Evolutionary conservation across 2,113 vertebrate genomes (phyloP).

Genomic region (Sylvicapra grimmia): DNA sequence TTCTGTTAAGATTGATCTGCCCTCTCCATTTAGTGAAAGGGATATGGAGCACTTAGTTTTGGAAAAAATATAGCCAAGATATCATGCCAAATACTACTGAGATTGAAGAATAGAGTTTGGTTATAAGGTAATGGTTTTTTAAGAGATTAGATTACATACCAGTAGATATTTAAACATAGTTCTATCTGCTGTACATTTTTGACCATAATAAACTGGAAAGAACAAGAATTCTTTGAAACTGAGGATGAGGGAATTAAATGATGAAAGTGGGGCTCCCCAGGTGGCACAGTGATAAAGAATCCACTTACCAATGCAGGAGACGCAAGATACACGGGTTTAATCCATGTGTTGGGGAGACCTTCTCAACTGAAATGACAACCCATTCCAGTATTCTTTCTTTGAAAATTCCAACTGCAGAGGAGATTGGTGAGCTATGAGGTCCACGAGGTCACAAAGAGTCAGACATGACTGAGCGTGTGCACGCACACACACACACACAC

Average conservation of each 20-base stretch:
- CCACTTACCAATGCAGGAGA: neutral
- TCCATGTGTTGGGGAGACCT: neutral
- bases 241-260: neutral
- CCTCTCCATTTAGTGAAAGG: slow-evolving; percentile 20
- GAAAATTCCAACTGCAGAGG: neutral
- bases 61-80: neutral
- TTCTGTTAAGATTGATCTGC: slow-evolving; percentile 41
- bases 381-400: neutral
- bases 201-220: neutral
- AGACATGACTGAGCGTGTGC: rapidly evolving
- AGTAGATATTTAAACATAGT: neutral
- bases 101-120: neutral
- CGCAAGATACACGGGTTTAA: rapidly evolving
- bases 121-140: neutral
- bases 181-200: neutral
- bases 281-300: neutral
- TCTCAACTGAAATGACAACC: neutral
- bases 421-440: neutral
- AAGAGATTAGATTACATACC: neutral
- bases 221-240: neutral
- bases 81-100: neutral
- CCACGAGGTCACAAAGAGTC: neutral
- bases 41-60: neutral
- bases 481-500: neutral
- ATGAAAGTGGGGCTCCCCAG: neutral